These are phyloP conservation scores for Desmodus rotundus DNA, from an alignment of 2,113 vertebrate genomes.

Conservation along the genomic window DNA sequence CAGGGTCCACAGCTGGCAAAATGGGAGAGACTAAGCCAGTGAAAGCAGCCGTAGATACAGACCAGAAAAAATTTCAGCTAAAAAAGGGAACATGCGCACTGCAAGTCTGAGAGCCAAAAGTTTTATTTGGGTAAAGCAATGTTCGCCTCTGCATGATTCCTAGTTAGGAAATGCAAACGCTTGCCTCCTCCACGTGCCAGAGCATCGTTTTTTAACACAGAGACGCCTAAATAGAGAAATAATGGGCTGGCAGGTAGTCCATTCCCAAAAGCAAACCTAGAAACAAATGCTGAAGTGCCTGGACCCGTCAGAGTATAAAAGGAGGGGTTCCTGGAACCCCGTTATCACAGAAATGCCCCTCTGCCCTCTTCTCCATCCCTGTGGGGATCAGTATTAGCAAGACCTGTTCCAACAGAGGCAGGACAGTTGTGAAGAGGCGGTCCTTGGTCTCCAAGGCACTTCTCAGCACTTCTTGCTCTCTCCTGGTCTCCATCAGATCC, in stretches of 20 bases:
- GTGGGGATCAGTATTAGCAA: not conserved
- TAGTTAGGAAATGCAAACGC: slow-evolving; percentile 58
- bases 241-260: slow-evolving; percentile 2
- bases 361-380: not conserved
- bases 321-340: not conserved
- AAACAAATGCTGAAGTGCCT: not conserved
- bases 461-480: not conserved
- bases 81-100: slow-evolving; percentile 58
- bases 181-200: slow-evolving; percentile 46
- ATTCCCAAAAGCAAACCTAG: slow-evolving; percentile 17
- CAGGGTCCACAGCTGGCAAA: slow-evolving; percentile 48
- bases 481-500: not conserved
- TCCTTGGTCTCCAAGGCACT: not conserved
- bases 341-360: not conserved
- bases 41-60: slow-evolving; percentile 59
- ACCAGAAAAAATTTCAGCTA: slow-evolving; percentile 61
- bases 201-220: slow-evolving; percentile 44
- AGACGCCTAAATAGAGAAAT: slow-evolving; percentile 54
- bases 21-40: slow-evolving; percentile 43
- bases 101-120: slow-evolving; percentile 59
- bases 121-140: slow-evolving; percentile 64
- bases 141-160: slow-evolving; percentile 53
- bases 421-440: rapidly evolving
- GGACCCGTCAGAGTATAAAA: not conserved
- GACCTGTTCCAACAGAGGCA: not conserved